Conservation (phyloP, 2,113 vertebrate species). For the Paramormyrops kingsleyae region DNA sequence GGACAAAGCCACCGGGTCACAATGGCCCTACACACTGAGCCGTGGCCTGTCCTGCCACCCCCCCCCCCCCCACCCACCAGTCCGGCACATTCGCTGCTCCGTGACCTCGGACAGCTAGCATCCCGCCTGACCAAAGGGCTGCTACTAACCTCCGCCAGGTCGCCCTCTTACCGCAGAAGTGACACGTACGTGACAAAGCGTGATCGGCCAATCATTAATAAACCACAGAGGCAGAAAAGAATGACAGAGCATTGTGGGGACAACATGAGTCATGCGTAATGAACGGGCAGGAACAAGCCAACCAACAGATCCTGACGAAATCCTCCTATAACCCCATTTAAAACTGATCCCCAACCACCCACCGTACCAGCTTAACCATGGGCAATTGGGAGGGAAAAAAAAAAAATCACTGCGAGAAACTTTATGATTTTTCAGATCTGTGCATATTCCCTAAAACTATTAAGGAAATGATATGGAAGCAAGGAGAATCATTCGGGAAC, state of each 20-base stretch:
- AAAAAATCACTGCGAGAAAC: neutral
- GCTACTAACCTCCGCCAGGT: slow-evolving; percentile 24
- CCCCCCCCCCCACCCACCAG: neutral
- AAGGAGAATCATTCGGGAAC: neutral
- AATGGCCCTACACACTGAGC: slow-evolving; percentile 55
- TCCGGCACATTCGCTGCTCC: slow-evolving; percentile 32
- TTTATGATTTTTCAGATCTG: neutral
- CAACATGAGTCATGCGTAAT: neutral
- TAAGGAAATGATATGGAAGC: neutral
- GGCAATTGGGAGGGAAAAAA: neutral
- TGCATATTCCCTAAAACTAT: neutral
- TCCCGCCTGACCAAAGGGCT: slow-evolving; percentile 30
- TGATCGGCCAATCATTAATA: neutral
- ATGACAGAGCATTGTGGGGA: neutral
- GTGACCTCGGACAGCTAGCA: slow-evolving; percentile 41
- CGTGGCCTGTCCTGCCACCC: slow-evolving; percentile 25
- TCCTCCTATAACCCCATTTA: neutral
- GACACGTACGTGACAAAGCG: neutral
- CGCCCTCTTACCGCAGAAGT: neutral
- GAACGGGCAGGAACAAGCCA: neutral
- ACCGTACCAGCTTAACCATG: neutral
- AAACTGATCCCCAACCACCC: neutral
- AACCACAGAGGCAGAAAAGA: neutral
- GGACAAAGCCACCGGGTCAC: slow-evolving; percentile 60
- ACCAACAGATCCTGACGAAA: neutral